Percentiles rank a stretch among this genome's conserved stretches.
Evolutionary conservation across 2,888 invertebrate species (phyloP).

Genomic region (Uloborus plumipes): DNA sequence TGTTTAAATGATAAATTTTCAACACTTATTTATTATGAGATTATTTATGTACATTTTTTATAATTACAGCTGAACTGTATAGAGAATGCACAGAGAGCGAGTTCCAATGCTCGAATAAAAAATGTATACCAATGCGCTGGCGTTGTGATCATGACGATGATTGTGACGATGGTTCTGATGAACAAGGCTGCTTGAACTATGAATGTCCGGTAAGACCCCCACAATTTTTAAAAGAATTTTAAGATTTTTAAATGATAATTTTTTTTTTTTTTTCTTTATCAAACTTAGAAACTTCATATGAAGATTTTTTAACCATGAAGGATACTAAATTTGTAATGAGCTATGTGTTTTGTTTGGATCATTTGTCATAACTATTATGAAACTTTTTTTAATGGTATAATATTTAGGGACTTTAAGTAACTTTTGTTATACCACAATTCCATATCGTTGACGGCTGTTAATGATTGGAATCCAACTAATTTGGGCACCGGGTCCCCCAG

Average conservation of each 20-base stretch:
- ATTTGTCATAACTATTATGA: no score
- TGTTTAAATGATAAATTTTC: not conserved
- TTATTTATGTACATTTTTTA: not conserved
- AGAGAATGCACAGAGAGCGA: slow-evolving; percentile 94
- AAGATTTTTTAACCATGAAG: no score
- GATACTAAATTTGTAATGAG: no score
- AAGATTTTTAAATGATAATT: not conserved
- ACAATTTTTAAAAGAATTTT: not conserved
- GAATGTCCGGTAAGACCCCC: slow-evolving; percentile 78
- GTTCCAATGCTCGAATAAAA: slow-evolving; percentile 88
- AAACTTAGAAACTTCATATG: no score
- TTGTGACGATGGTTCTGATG: slow-evolving; percentile 95
- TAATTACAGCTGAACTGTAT: slow-evolving; percentile 77
- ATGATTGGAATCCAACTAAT: no score
- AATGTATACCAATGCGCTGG: slow-evolving; percentile 93
- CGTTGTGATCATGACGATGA: slow-evolving; percentile 93
- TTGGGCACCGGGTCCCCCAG: no score
- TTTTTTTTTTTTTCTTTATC: no score
- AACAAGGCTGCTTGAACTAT: slow-evolving; percentile 84
- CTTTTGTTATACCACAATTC: no score
- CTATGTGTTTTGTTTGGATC: no score
- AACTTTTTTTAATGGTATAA: no score
- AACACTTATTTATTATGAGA: not conserved
- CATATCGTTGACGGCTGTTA: no score
- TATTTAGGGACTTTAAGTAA: no score